A percentile compares a stretch with the other conserved stretches of the same genome.
phyloP scores from a whole-genome alignment of 2,797 vertebrate genomes.

The Pelochelys cantorii region DNA sequence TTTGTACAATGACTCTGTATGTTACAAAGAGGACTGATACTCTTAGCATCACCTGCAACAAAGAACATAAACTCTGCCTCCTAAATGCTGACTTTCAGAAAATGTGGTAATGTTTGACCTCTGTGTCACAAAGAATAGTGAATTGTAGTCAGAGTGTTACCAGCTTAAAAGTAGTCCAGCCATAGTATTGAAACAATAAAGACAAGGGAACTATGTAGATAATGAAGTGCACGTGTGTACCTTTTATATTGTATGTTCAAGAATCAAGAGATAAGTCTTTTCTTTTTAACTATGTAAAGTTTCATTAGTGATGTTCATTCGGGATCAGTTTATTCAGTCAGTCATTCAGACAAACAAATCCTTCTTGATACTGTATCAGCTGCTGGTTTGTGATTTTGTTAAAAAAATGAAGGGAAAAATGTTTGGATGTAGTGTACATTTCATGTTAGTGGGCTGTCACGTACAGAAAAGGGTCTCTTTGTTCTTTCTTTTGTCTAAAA shows the following conservation, averaged over 20 bases:
- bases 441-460: slow-evolving; percentile 12
- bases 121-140: not conserved
- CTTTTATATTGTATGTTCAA: slow-evolving; percentile 10
- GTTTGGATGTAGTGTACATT: slow-evolving; percentile 23
- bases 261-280: not conserved
- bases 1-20: not conserved
- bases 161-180: not conserved
- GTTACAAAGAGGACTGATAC: not conserved
- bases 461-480: slow-evolving; percentile 34
- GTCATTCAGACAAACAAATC: slow-evolving; percentile 42
- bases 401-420: slow-evolving; percentile 43
- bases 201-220: not conserved
- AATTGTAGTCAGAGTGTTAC: not conserved
- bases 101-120: not conserved
- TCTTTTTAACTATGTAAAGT: slow-evolving; percentile 43
- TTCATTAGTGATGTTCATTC: not conserved
- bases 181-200: not conserved
- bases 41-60: not conserved
- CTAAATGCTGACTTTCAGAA: slow-evolving; percentile 13
- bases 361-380: slow-evolving; percentile 23
- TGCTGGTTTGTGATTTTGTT: slow-evolving; percentile 58
- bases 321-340: slow-evolving; percentile 26
- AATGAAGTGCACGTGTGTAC: not conserved
- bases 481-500: slow-evolving; percentile 24
- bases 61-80: not conserved